These are phyloP conservation scores for Ranitomeya variabilis DNA, from an alignment of 2,113 vertebrate species.

Conservation along the genomic window DNA sequence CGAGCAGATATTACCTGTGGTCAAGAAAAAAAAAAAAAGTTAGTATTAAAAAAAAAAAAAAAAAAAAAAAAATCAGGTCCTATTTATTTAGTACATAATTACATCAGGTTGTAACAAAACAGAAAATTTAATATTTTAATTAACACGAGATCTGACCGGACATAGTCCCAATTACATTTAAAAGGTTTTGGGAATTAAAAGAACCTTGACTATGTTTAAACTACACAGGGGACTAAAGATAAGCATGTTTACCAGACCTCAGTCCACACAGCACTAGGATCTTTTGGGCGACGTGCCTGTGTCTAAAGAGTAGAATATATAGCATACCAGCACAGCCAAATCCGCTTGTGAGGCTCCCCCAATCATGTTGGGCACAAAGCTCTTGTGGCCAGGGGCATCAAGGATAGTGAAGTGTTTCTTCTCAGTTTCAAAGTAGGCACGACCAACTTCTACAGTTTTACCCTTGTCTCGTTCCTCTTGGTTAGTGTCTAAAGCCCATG, in stretches of 20 bases:
- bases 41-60: neutral
- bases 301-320: neutral
- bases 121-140: too few relatives aligned
- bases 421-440: conserved; percentile 98
- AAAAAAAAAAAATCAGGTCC: too few relatives aligned
- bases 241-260: neutral
- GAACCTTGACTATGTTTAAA: too few relatives aligned
- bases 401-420: conserved; percentile 99
- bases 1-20: conserved; percentile 94
- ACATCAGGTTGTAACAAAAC: too few relatives aligned
- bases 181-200: neutral
- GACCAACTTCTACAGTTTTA: conserved; percentile 97
- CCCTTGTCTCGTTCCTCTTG: conserved; percentile 99
- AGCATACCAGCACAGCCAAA: conserved; percentile 93
- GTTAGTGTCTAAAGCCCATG: conserved; percentile 98
- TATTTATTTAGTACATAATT: too few relatives aligned
- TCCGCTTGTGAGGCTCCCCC: conserved; percentile 97
- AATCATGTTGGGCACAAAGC: conserved; percentile 99
- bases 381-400: conserved; percentile 98
- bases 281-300: neutral
- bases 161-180: neutral
- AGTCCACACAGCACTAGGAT: neutral
- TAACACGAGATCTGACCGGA: too few relatives aligned
- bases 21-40: conserved; percentile 13
- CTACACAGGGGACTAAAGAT: too few relatives aligned